Conservation (phyloP, 2,797 vertebrate genomes). For the Calcarius lapponicus region DNA sequence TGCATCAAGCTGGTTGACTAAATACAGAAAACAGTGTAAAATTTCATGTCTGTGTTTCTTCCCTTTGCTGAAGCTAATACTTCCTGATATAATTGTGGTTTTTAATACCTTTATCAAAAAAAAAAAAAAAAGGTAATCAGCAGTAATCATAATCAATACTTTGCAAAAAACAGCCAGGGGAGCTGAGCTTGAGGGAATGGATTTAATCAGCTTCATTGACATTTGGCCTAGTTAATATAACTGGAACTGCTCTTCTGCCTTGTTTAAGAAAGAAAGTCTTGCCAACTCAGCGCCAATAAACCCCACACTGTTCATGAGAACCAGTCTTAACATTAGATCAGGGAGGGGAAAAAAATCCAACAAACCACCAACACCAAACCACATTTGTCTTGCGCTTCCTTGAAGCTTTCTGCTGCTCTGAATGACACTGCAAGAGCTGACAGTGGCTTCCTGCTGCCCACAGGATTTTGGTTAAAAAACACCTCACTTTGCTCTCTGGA, state of each 20-base stretch:
- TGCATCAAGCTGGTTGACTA: not conserved
- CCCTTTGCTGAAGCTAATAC: not conserved
- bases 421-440: not conserved
- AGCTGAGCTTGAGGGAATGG: not conserved
- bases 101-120: not conserved
- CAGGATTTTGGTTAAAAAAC: not conserved
- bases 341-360: accelerated
- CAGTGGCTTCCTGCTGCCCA: not conserved
- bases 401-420: not conserved
- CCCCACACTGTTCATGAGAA: not conserved
- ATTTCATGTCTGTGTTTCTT: not conserved
- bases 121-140: not conserved
- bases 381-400: not conserved
- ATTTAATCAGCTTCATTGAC: not conserved
- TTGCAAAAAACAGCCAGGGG: not conserved
- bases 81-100: not conserved
- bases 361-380: not conserved
- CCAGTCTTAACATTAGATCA: not conserved
- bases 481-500: not conserved
- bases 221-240: not conserved
- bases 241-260: not conserved
- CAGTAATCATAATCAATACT: not conserved
- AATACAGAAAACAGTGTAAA: not conserved
- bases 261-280: not conserved
- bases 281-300: not conserved